These are phyloP conservation scores for Paratilapia polleni DNA, from an alignment of 2,113 vertebrate species.

Conservation along the genomic window DNA sequence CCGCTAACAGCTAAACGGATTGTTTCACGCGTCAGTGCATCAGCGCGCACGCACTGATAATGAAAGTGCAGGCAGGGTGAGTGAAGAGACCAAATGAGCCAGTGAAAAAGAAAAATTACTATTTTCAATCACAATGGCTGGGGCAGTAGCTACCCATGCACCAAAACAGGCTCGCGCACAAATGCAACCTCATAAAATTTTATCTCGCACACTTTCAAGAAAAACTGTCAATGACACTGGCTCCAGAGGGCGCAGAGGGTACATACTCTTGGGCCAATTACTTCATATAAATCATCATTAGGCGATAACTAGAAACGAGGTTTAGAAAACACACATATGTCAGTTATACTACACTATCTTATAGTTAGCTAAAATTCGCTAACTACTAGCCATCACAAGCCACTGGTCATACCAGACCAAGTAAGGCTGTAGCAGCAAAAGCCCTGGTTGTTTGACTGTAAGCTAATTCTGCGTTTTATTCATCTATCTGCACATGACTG, in stretches of 20 bases:
- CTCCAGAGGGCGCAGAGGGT: no score
- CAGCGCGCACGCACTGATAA: neutral
- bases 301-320: neutral
- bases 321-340: neutral
- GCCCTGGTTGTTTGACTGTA: neutral
- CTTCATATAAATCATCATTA: neutral
- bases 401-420: neutral
- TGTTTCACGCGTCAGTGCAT: constrained; percentile 3
- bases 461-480: neutral
- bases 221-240: no score
- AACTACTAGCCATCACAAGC: neutral
- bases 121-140: neutral
- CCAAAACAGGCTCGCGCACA: neutral
- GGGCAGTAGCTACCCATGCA: accelerated
- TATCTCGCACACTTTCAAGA: neutral
- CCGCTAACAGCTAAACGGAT: constrained; percentile 11
- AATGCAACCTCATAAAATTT: neutral
- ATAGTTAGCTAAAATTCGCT: neutral
- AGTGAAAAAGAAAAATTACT: neutral
- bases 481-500: neutral
- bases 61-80: constrained; percentile 1
- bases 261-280: no score
- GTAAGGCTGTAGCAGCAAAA: neutral
- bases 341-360: neutral
- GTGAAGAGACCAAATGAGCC: neutral